A percentile compares a stretch with the other conserved stretches of the same genome.
These are phyloP conservation scores for Petaurus breviceps DNA, from an alignment of 2,113 vertebrate species.

Conservation along the genomic window DNA sequence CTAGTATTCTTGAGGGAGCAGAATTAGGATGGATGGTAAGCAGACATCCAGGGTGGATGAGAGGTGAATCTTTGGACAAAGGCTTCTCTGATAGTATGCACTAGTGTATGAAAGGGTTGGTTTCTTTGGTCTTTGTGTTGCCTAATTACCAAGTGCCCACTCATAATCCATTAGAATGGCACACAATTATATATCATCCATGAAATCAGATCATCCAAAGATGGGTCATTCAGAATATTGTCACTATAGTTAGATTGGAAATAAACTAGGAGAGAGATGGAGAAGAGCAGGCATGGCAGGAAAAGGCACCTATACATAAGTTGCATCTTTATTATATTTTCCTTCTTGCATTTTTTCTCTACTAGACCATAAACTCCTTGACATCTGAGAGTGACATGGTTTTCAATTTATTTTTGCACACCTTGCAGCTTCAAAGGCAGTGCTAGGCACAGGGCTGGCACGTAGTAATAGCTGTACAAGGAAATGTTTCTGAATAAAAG, in stretches of 20 bases:
- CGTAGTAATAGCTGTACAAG: background rate
- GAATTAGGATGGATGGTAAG: background rate
- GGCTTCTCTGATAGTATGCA: background rate
- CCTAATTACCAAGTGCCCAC: background rate
- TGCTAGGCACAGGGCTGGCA: background rate
- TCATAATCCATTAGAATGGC: conserved; percentile 7
- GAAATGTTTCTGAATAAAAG: background rate
- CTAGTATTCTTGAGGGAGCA: background rate
- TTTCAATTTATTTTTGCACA: background rate
- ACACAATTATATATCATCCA: background rate
- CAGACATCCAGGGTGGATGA: background rate
- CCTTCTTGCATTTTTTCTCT: background rate
- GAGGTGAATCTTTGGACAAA: background rate
- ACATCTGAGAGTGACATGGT: background rate
- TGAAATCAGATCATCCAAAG: background rate
- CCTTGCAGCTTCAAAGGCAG: background rate
- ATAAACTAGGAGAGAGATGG: background rate
- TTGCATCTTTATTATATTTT: background rate
- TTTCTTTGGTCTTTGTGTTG: background rate
- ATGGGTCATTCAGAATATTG: background rate
- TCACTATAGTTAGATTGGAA: conserved; percentile 28
- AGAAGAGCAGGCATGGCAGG: background rate
- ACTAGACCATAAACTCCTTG: background rate
- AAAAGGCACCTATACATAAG: background rate
- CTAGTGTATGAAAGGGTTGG: background rate